Percentiles rank a stretch among this genome's conserved stretches.
Conservation (phyloP, 35 echinoderm and acorn worm species). For the Chiridota heheva region DNA sequence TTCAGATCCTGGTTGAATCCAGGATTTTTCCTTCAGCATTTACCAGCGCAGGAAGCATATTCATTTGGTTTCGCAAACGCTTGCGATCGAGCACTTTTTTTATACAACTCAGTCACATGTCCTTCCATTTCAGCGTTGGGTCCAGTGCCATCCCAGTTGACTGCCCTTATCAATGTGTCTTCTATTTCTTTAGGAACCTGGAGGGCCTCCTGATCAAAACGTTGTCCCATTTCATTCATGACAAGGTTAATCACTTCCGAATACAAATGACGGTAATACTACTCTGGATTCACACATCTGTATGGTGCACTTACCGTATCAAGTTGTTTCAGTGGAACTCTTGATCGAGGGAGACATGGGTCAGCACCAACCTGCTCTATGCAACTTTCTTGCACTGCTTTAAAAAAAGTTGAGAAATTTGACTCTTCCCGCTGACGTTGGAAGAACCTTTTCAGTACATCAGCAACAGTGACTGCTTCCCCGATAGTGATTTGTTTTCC, state of each 20-base stretch:
- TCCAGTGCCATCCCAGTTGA: no score
- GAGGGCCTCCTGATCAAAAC: no score
- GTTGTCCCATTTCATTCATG: no score
- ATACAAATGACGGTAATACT: constrained; percentile 15
- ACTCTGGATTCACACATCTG: background rate
- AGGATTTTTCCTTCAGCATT: no score
- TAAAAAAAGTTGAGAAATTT: constrained; percentile 2
- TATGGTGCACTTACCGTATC: background rate
- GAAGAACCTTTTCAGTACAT: background rate
- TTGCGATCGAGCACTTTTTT: no score
- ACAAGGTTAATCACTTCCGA: background rate
- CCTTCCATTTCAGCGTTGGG: no score
- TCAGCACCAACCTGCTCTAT: background rate
- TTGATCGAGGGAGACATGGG: background rate
- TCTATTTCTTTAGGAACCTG: no score
- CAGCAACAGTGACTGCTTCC: background rate
- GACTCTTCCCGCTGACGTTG: background rate
- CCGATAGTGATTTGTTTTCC: background rate
- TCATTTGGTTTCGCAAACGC: no score
- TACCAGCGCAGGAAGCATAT: no score
- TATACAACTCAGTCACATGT: no score
- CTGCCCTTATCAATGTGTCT: no score
- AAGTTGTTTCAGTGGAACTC: background rate
- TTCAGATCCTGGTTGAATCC: no score
- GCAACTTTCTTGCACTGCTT: background rate